These are phyloP conservation scores for Pyrocoelia pectoralis DNA, from an alignment of 2,888 invertebrate genomes.

Conservation along the genomic window DNA sequence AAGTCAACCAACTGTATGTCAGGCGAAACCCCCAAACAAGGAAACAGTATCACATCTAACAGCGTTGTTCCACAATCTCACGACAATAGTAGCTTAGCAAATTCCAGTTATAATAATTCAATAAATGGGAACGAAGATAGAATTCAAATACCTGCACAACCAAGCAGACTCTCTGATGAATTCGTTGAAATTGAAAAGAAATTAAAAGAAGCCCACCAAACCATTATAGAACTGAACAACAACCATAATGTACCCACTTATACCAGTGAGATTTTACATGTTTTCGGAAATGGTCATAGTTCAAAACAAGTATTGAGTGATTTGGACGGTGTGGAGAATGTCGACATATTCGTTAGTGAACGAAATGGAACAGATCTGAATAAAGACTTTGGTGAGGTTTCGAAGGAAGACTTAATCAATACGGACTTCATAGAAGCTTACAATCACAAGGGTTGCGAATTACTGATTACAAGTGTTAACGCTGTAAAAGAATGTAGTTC, in stretches of 20 bases:
- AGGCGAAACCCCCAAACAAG: too few relatives aligned
- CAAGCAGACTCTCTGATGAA: background rate
- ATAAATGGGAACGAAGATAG: too few relatives aligned
- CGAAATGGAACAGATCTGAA: background rate
- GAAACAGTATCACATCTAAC: too few relatives aligned
- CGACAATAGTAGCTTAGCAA: too few relatives aligned
- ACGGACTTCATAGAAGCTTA: slow-evolving; percentile 49
- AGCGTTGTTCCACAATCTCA: too few relatives aligned
- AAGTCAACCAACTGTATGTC: too few relatives aligned
- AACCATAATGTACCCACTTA: background rate
- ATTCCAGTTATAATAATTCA: too few relatives aligned
- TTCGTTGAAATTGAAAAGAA: background rate
- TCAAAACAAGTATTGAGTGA: background rate
- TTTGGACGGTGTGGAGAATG: background rate
- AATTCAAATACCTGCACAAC: too few relatives aligned
- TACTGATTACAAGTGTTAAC: slow-evolving; percentile 41
- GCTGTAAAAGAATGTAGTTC: background rate
- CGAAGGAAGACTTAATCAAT: slow-evolving; percentile 15
- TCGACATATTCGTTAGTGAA: background rate
- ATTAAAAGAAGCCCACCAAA: background rate
- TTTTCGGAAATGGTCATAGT: background rate
- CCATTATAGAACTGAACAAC: background rate
- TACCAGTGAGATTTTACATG: background rate
- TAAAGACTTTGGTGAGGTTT: background rate
- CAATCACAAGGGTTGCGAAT: slow-evolving; percentile 49